Percentiles rank a stretch among this genome's conserved stretches.
Evolutionary conservation across 2,797 vertebrate species (phyloP).

Genomic region (Catostomus latipinnis): DNA sequence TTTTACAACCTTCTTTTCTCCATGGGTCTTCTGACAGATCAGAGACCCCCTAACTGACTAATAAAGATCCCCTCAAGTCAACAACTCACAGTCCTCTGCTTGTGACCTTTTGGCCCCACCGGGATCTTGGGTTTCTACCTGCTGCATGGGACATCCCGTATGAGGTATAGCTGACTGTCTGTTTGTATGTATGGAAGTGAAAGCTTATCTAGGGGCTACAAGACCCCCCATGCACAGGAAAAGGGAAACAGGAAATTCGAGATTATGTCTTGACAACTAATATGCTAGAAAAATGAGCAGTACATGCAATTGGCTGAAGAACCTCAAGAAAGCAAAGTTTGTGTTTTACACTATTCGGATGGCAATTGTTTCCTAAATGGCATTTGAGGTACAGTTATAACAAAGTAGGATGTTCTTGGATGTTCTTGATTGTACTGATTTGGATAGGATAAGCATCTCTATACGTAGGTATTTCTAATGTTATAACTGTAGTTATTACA

Average conservation of each 20-base stretch:
- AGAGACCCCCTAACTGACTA: constrained; percentile 31
- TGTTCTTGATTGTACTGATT: too few relatives aligned
- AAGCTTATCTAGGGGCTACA: neutral
- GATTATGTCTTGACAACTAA: constrained; percentile 31
- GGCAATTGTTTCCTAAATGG: too few relatives aligned
- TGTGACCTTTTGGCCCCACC: constrained; percentile 12
- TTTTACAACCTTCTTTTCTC: constrained; percentile 32
- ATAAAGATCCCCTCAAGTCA: constrained; percentile 7
- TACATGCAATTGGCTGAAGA: neutral
- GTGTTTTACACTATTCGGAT: neutral
- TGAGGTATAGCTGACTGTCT: constrained; percentile 13
- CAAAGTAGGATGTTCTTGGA: too few relatives aligned
- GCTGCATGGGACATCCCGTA: constrained; percentile 17
- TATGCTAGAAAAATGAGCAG: constrained; percentile 23
- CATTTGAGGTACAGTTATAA: too few relatives aligned
- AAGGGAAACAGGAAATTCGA: constrained; percentile 36
- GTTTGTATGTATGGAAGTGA: constrained; percentile 1
- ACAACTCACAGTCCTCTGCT: neutral
- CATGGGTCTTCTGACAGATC: neutral
- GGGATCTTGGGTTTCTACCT: constrained; percentile 36
- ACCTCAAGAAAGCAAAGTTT: neutral
- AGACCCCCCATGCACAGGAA: constrained; percentile 11
- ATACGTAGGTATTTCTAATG: neutral
- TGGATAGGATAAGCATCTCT: neutral
- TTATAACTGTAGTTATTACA: neutral